These are phyloP conservation scores for Phaenicophaeus curvirostris DNA, from an alignment of 2,797 vertebrate genomes.

Conservation along the genomic window DNA sequence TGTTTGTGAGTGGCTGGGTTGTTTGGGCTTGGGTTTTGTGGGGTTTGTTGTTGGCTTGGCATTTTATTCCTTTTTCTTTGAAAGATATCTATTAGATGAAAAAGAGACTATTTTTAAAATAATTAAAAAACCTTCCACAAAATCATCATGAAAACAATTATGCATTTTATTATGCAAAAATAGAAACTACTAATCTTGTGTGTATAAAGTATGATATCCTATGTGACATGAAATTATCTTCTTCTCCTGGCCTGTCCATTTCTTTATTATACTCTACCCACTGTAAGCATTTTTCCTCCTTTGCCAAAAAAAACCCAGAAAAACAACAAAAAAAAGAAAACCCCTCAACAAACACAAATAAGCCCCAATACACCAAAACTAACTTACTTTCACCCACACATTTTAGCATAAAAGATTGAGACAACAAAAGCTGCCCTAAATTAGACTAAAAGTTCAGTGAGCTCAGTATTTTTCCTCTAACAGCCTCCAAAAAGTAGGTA, in stretches of 20 bases:
- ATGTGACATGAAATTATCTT: no score
- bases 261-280: background rate
- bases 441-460: background rate
- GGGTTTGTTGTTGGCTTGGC: background rate
- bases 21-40: accelerated
- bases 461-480: background rate
- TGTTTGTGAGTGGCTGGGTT: background rate
- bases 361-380: background rate
- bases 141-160: background rate
- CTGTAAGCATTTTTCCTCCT: background rate
- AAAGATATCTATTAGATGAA: background rate
- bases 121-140: no score
- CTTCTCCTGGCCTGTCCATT: background rate
- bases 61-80: background rate
- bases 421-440: background rate
- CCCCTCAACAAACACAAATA: background rate
- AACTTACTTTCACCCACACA: background rate
- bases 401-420: background rate
- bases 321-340: background rate
- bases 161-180: accelerated
- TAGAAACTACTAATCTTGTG: background rate
- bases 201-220: background rate
- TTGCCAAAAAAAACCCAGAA: background rate
- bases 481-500: background rate
- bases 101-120: accelerated